Percentiles rank a stretch among this genome's conserved stretches.
These are phyloP conservation scores for Eumaeus atala DNA, from an alignment of 1,140 invertebrate genomes.

Conservation along the genomic window DNA sequence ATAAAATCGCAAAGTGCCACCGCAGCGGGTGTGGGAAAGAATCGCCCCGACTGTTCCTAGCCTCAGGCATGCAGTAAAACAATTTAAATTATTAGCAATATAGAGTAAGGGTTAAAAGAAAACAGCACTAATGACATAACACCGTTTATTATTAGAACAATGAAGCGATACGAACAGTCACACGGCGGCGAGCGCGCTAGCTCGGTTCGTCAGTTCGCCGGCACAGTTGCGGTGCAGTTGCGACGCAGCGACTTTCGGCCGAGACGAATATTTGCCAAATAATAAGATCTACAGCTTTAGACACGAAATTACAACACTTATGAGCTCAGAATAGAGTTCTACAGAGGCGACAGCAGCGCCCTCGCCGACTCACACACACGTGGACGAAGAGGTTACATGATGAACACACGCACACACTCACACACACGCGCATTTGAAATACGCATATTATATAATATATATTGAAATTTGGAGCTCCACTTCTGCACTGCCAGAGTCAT, in stretches of 20 bases:
- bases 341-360: neutral
- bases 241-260: too few species aligned
- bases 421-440: slow-evolving; percentile 8
- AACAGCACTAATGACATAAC: slow-evolving; percentile 36
- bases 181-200: slow-evolving; percentile 7
- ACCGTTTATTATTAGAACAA: slow-evolving; percentile 54
- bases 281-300: too few species aligned
- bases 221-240: too few species aligned
- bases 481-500: neutral
- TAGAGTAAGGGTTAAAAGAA: slow-evolving; percentile 24
- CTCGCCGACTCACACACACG: slow-evolving; percentile 8
- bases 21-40: too few species aligned
- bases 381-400: slow-evolving; percentile 6
- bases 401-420: neutral
- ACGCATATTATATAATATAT: slow-evolving; percentile 15
- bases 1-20: too few species aligned
- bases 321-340: too few species aligned
- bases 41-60: too few species aligned
- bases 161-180: slow-evolving; percentile 42
- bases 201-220: too few species aligned
- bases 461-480: slow-evolving; percentile 12
- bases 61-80: too few species aligned
- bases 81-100: too few species aligned
- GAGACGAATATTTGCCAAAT: neutral
- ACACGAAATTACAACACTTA: too few species aligned